Percentiles rank a stretch among this genome's conserved stretches.
Evolutionary conservation across 2,888 invertebrate species (phyloP).

Genomic region (Erebia palarica): DNA sequence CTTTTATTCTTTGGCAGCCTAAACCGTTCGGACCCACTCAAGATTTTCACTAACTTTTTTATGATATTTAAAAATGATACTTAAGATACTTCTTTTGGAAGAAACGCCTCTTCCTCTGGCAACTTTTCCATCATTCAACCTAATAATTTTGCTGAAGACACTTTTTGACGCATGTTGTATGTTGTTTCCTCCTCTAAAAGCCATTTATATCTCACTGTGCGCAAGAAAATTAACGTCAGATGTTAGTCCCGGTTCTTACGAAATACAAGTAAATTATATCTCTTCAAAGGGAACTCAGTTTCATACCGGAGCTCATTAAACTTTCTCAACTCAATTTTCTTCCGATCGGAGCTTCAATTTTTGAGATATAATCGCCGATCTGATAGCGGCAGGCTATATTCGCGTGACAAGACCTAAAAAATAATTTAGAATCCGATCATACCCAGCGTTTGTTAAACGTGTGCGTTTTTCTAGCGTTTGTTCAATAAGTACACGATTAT

Average conservation of each 20-base stretch:
- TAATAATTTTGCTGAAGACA: background rate
- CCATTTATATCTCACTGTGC: background rate
- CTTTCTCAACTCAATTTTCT: conserved; percentile 62
- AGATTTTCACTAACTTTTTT: too few species aligned
- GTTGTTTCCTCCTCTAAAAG: background rate
- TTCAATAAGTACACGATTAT: background rate
- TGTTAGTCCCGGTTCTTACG: conserved; percentile 38
- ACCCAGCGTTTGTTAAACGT: background rate
- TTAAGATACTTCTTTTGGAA: too few species aligned
- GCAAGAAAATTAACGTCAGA: conserved; percentile 35
- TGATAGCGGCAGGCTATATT: conserved; percentile 48
- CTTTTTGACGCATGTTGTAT: background rate
- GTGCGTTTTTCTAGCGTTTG: background rate
- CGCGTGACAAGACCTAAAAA: conserved; percentile 5
- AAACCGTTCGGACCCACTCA: too few species aligned
- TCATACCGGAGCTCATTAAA: conserved; percentile 59
- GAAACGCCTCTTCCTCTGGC: background rate
- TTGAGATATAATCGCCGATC: conserved; percentile 66
- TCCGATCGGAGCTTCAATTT: conserved; percentile 61
- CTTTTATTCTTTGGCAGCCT: too few species aligned
- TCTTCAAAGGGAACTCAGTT: conserved; percentile 46
- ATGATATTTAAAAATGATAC: too few species aligned
- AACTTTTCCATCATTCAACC: background rate
- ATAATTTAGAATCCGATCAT: background rate
- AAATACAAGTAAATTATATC: conserved; percentile 46